Conservation (phyloP, 2,797 vertebrate species). For the Cryptoprocta ferox region DNA sequence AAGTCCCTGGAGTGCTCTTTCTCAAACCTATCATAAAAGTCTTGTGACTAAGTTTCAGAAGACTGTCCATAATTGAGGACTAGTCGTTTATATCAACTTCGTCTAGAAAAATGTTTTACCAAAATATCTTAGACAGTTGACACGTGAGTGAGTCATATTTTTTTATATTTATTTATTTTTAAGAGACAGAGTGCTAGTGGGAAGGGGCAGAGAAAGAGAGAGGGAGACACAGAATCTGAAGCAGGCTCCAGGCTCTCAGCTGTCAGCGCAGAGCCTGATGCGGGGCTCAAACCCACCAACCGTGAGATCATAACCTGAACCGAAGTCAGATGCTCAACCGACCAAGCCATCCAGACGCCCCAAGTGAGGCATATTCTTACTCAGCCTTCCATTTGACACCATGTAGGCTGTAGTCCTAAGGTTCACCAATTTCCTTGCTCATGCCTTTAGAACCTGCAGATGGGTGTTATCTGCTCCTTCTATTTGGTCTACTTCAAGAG, state of each 20-base stretch:
- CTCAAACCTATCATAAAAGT: neutral
- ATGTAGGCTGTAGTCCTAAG: neutral
- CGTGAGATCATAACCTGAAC: too few relatives aligned
- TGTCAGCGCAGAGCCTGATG: too few relatives aligned
- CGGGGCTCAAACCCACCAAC: too few relatives aligned
- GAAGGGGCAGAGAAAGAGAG: too few relatives aligned
- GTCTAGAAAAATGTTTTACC: slow-evolving; percentile 40
- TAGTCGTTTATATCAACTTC: neutral
- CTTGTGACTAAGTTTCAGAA: slow-evolving; percentile 40
- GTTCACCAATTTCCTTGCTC: neutral
- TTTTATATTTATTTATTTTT: too few relatives aligned
- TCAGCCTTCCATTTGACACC: neutral
- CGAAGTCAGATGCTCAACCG: too few relatives aligned
- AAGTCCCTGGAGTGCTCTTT: neutral
- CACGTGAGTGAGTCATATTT: neutral
- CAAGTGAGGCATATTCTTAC: neutral
- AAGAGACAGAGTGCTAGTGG: too few relatives aligned
- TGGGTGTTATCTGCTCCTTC: slow-evolving; percentile 70
- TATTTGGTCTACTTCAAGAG: slow-evolving; percentile 65
- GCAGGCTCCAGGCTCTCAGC: too few relatives aligned
- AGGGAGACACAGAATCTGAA: too few relatives aligned
- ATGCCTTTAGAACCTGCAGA: slow-evolving; percentile 50
- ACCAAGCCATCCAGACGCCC: too few relatives aligned
- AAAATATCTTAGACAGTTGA: neutral
- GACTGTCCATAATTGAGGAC: neutral